A percentile compares a stretch with the other conserved stretches of the same genome.
These are phyloP conservation scores for Hypsibius dujardini DNA, from an alignment of 1,140 invertebrate species.

Conservation along the genomic window DNA sequence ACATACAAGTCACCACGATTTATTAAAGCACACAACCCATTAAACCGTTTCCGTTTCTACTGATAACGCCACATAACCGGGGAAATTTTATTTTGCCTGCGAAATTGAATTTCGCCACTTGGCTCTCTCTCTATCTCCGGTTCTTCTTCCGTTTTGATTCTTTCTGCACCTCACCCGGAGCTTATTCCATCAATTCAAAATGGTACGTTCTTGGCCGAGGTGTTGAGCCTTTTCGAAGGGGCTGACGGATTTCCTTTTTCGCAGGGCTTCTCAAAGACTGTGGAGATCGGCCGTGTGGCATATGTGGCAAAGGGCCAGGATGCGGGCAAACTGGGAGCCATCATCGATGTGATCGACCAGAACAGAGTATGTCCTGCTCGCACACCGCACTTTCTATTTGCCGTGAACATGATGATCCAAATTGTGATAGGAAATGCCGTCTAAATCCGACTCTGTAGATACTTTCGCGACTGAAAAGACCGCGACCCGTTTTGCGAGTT, in stretches of 20 bases:
- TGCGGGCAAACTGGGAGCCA: conserved; percentile 72
- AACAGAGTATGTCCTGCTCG: conserved; percentile 53
- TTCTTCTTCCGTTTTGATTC: no score
- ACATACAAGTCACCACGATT: no score
- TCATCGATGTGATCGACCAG: conserved; percentile 93
- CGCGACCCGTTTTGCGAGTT: conserved; percentile 18
- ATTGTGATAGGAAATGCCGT: conserved; percentile 49
- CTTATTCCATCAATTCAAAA: background rate
- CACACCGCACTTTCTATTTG: conserved; percentile 20
- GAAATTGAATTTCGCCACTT: no score
- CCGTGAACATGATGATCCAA: conserved; percentile 35
- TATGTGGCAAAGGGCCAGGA: conserved; percentile 69
- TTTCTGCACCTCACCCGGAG: no score
- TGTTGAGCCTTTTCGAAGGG: background rate
- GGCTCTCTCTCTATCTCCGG: no score
- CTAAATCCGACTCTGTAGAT: conserved; percentile 33
- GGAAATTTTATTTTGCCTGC: no score
- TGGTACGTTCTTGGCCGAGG: background rate
- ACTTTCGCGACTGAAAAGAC: conserved; percentile 34
- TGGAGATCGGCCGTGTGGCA: conserved; percentile 87
- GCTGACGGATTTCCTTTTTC: background rate
- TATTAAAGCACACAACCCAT: no score
- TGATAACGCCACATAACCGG: no score
- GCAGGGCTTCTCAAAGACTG: conserved; percentile 61
- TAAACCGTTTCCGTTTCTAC: no score